These are phyloP conservation scores for Drosophila ironensis DNA, from an alignment of 1,140 invertebrate genomes.

Conservation along the genomic window DNA sequence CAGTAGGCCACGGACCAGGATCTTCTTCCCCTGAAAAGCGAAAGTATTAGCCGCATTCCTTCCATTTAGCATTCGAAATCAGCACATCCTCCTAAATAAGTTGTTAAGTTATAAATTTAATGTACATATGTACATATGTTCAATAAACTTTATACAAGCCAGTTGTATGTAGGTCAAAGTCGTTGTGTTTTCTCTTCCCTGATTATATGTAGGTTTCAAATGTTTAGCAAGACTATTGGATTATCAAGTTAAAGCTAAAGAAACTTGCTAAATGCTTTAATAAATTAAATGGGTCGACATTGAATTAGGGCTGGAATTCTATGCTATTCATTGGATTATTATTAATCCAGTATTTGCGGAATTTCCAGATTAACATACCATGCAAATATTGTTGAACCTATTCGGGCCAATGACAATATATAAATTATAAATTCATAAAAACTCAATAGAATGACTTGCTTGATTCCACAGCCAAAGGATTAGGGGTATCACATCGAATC, in stretches of 20 bases:
- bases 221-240: no score
- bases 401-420: background rate
- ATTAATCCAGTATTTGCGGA: no score
- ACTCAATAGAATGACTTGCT: slow-evolving; percentile 12
- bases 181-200: background rate
- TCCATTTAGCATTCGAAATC: slow-evolving; percentile 32
- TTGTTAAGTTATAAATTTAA: slow-evolving; percentile 55
- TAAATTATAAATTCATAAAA: background rate
- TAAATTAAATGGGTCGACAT: no score
- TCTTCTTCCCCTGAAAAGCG: slow-evolving; percentile 11
- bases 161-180: background rate
- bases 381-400: background rate
- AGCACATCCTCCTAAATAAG: slow-evolving; percentile 17
- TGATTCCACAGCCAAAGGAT: slow-evolving; percentile 4
- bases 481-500: slow-evolving; percentile 10
- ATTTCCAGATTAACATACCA: no score
- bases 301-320: no score
- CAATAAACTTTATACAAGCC: slow-evolving; percentile 31
- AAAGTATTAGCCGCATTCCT: slow-evolving; percentile 61
- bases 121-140: slow-evolving; percentile 69
- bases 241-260: no score
- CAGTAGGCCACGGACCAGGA: slow-evolving; percentile 22
- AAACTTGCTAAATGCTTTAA: no score
- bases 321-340: no score
- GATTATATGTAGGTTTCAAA: no score